Conservation (phyloP, 2,797 vertebrate genomes). For the Pitangus sulphuratus region DNA sequence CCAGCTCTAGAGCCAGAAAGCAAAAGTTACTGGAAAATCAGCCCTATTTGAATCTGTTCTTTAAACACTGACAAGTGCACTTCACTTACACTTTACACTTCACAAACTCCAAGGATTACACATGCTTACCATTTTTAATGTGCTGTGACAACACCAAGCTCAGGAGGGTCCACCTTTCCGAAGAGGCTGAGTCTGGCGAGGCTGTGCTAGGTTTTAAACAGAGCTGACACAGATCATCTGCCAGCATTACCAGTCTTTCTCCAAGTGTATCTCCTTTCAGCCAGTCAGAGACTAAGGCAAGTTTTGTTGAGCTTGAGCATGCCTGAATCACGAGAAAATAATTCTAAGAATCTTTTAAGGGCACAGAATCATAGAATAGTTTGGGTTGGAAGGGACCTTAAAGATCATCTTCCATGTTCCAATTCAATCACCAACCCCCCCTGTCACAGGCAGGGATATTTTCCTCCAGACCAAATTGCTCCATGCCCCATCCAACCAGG, state of each 20-base stretch:
- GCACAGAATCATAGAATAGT: background rate
- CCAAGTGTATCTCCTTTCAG: constrained; percentile 90
- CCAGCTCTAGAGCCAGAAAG: background rate
- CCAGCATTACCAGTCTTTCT: constrained; percentile 85
- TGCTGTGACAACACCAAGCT: constrained; percentile 91
- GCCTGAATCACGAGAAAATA: constrained; percentile 77
- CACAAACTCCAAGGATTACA: background rate
- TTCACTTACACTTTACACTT: background rate
- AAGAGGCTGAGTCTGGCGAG: constrained; percentile 68
- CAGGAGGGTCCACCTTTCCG: constrained; percentile 88
- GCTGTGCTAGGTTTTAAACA: constrained; percentile 62
- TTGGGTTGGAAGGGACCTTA: background rate
- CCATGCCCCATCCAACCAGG: background rate
- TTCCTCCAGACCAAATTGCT: background rate
- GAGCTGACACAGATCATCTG: constrained; percentile 84
- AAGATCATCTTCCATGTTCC: background rate
- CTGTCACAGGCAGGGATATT: background rate
- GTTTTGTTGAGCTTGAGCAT: constrained; percentile 80
- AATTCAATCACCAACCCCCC: background rate
- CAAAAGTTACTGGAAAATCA: background rate
- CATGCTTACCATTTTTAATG: constrained; percentile 83
- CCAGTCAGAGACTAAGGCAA: constrained; percentile 85
- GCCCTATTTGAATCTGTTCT: background rate
- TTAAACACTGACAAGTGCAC: background rate
- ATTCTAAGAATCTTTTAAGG: background rate